phyloP scores from a whole-genome alignment of 1,140 invertebrate genomes.

The Ceratina japonica region DNA sequence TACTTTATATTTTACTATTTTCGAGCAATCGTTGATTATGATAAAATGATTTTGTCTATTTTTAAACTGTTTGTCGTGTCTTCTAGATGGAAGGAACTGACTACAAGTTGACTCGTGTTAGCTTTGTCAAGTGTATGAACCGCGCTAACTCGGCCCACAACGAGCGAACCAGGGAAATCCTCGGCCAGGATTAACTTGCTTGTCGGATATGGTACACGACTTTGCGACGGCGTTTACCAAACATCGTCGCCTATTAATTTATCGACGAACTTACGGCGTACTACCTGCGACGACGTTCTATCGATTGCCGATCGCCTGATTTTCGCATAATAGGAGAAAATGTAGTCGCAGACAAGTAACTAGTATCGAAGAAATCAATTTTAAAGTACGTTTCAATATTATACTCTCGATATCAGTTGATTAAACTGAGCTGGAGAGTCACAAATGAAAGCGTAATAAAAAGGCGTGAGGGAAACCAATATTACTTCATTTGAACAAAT shows the following conservation, averaged over 20 bases:
- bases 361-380: neutral
- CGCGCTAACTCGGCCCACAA: conserved; percentile 30
- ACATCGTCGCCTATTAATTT: neutral
- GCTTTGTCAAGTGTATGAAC: conserved; percentile 5
- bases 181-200: conserved; percentile 19
- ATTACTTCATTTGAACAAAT: no score
- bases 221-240: neutral
- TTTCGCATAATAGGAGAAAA: neutral
- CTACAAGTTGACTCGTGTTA: conserved; percentile 2
- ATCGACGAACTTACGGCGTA: conserved; percentile 7
- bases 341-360: neutral
- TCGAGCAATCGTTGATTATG: no score
- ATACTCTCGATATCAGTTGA: no score
- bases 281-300: neutral
- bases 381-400: neutral
- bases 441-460: no score
- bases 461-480: no score
- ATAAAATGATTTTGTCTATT: neutral
- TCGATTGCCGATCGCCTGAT: neutral
- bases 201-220: conserved; percentile 3
- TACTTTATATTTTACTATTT: no score
- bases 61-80: neutral
- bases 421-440: no score
- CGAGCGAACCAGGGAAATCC: neutral
- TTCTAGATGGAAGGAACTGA: no score